Percentiles rank a stretch among this genome's conserved stretches.
Evolutionary conservation across 2,888 invertebrate genomes (phyloP).

Genomic region (Sussaba pulchella): DNA sequence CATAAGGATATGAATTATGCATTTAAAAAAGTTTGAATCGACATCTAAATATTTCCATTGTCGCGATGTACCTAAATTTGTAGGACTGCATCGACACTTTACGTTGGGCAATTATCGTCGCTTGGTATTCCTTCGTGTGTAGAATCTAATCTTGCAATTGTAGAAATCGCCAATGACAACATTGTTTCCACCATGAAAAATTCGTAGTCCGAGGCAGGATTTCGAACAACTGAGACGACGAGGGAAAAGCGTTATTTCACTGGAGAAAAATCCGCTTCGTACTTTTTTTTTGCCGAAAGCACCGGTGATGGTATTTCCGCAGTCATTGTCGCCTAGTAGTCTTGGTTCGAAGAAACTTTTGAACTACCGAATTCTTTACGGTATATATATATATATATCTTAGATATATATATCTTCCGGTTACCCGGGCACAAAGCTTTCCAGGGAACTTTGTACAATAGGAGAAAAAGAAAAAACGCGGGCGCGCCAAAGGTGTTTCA

Average conservation of each 20-base stretch:
- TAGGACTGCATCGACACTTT: too few species aligned
- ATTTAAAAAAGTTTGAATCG: too few species aligned
- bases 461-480: background rate
- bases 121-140: too few species aligned
- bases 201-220: background rate
- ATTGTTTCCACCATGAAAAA: background rate
- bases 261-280: constrained; percentile 12
- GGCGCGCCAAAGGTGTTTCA: constrained; percentile 7
- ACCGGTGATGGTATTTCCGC: background rate
- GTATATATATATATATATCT: background rate
- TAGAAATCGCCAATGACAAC: constrained; percentile 3
- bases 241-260: background rate
- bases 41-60: too few species aligned
- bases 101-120: too few species aligned
- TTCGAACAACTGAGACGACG: background rate
- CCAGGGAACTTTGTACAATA: constrained; percentile 20
- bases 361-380: constrained; percentile 5
- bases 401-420: too few species aligned
- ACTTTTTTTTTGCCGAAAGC: constrained; percentile 12
- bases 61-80: too few species aligned
- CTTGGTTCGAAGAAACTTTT: constrained; percentile 36
- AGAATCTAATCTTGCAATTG: too few species aligned
- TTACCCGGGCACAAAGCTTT: constrained; percentile 16
- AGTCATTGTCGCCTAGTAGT: constrained; percentile 21
- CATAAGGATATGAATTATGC: background rate